Evolutionary conservation across 2,797 vertebrate genomes (phyloP).

Genomic region (Takifugu ocellatus): DNA sequence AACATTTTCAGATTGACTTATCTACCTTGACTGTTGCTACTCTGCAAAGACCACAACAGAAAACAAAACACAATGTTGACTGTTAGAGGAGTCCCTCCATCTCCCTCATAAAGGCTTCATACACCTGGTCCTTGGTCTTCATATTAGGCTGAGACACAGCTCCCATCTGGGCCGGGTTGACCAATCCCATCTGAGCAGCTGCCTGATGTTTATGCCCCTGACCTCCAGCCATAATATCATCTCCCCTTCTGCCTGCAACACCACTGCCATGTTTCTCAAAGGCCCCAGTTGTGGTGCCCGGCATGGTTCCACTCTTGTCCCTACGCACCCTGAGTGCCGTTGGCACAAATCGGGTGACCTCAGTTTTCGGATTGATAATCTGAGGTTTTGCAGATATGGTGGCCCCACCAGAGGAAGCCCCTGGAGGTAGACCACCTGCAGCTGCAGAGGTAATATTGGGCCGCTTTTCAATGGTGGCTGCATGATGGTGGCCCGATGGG

Average conservation of each 20-base stretch:
- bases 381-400: constrained; percentile 98
- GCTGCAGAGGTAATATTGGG: constrained; percentile 76
- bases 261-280: constrained; percentile 42
- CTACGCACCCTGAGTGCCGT: constrained; percentile 89
- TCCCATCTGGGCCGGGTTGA: constrained; percentile 59
- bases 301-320: constrained; percentile 81
- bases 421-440: constrained; percentile 42
- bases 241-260: constrained; percentile 48
- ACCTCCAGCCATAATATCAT: constrained; percentile 47
- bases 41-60: constrained; percentile 29
- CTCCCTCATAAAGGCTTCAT: constrained; percentile 99
- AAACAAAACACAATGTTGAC: neutral
- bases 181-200: constrained; percentile 65
- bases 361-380: constrained; percentile 95
- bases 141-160: constrained; percentile 80
- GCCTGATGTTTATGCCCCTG: constrained; percentile 64
- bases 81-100: constrained; percentile 94
- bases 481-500: constrained; percentile 65
- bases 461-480: constrained; percentile 95
- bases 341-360: constrained; percentile 95
- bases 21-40: constrained; percentile 12
- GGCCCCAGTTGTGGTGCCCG: constrained; percentile 22
- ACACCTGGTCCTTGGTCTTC: constrained; percentile 98
- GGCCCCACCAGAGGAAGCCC: constrained; percentile 74
- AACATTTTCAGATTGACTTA: too few relatives aligned